Evolutionary conservation across 2,888 invertebrate species (phyloP).

Genomic region (Drosophila nr. perissopoda): DNA sequence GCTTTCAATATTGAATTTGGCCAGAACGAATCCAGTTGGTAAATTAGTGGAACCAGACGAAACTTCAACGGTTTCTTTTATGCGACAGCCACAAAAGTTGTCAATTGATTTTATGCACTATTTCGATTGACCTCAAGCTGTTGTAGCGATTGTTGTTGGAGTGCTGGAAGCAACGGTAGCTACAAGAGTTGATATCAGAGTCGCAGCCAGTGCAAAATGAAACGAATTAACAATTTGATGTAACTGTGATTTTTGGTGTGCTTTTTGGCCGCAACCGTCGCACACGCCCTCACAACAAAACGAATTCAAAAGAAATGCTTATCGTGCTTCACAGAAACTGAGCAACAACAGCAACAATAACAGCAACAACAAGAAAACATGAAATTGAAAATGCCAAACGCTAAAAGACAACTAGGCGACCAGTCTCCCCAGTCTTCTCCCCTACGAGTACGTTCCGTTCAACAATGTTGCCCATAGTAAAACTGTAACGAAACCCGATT

Average conservation of each 20-base stretch:
- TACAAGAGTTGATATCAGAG: conserved; percentile 58
- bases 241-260: conserved; percentile 74
- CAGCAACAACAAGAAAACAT: conserved; percentile 62
- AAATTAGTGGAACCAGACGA: conserved; percentile 37
- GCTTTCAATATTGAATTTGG: conserved; percentile 45
- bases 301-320: conserved; percentile 81
- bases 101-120: conserved; percentile 83
- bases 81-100: conserved; percentile 68
- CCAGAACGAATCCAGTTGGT: conserved; percentile 62
- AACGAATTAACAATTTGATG: conserved; percentile 81
- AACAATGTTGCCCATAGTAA: conserved; percentile 66
- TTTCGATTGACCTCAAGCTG: conserved; percentile 74
- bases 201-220: conserved; percentile 76
- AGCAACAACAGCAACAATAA: conserved; percentile 46
- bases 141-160: conserved; percentile 37
- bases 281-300: conserved; percentile 77
- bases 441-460: conserved; percentile 26
- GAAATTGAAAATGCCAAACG: conserved; percentile 79
- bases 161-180: conserved; percentile 70
- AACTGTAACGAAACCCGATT: conserved; percentile 80
- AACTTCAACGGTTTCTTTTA: conserved; percentile 44
- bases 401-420: conserved; percentile 77
- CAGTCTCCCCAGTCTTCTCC: conserved; percentile 10
- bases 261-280: conserved; percentile 45
- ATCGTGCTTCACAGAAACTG: conserved; percentile 79